Percentiles rank a stretch among this genome's conserved stretches.
phyloP scores from a whole-genome alignment of 2,888 invertebrate species.

The Drosophila anomalata region DNA sequence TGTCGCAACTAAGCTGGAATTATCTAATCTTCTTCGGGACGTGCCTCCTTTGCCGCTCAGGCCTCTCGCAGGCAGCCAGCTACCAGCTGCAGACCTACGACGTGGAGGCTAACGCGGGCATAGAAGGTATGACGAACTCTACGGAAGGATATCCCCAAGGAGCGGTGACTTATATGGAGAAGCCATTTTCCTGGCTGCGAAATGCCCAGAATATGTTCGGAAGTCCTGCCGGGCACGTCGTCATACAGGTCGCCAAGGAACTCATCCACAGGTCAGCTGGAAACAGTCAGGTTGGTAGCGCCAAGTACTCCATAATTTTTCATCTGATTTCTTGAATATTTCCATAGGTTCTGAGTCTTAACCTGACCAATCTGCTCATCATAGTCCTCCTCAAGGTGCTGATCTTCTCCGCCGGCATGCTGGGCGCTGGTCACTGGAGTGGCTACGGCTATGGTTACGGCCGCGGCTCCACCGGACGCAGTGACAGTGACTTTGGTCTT shows the following conservation, averaged over 20 bases:
- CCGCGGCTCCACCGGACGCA: constrained; percentile 68
- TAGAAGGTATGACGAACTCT: constrained; percentile 28
- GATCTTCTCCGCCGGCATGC: constrained; percentile 91
- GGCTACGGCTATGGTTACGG: constrained; percentile 83
- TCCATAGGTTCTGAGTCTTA: constrained; percentile 87
- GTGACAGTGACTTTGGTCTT: constrained; percentile 47
- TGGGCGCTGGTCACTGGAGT: constrained; percentile 89
- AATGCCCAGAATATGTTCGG: constrained; percentile 80
- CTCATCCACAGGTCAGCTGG: constrained; percentile 88
- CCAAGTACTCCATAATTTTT: neutral
- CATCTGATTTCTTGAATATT: constrained; percentile 4
- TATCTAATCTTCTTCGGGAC: constrained; percentile 37
- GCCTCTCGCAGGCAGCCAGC: constrained; percentile 47
- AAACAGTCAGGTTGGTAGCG: constrained; percentile 87
- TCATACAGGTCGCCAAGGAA: constrained; percentile 86
- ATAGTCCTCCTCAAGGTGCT: constrained; percentile 92
- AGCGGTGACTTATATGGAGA: neutral
- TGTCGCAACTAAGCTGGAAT: constrained; percentile 46
- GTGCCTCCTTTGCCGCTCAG: constrained; percentile 14
- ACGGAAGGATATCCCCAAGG: constrained; percentile 40
- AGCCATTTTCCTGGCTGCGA: constrained; percentile 75
- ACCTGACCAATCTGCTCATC: constrained; percentile 92
- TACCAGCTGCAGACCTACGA: constrained; percentile 34
- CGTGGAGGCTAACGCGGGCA: constrained; percentile 20
- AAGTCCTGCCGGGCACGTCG: constrained; percentile 83